Base-by-base conservation (phyloP, 1,140 invertebrate genomes). In the Mya arenaria region DNA sequence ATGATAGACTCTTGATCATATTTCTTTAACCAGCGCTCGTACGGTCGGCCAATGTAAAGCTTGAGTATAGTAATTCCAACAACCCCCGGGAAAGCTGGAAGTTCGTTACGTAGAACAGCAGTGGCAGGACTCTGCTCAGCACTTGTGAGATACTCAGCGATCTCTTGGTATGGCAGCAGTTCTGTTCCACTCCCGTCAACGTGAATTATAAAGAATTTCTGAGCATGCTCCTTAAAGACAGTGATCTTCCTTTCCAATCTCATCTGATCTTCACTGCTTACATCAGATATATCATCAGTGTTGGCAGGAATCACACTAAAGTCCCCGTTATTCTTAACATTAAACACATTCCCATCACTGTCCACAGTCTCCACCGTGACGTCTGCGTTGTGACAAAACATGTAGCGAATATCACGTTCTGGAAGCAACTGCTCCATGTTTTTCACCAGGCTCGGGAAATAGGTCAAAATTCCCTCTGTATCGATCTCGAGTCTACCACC, bases 141-240 rank as follows among this genome's bases (percentile, higher is more conserved):
- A 32, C 37, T 82, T 0, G 75, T 82, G 1, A 93, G 63, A 83
- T 91, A 92, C 30, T 91, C 90, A 28, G 89, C 87, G 8, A 93
- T 85, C 84, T 92, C 91, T 58, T 91, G 85, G 69, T 88, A 91
- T 34, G 91, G 71, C 66, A 92, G 75, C 13, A 93, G 75, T 83
- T 93, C 92, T 10, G 89, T 92, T 4, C 92, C 92, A 84, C 91
- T 92, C 2, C 91, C 91, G 84, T 92, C 90, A 28, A 82, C 68
- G 79, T 92, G 91, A 34, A 92, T 82, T 28, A 93, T 87, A 82
- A 93, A 93, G 82, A 92, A 92, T 34, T 90, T 73, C 28, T 91
- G 91, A n/a, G 89, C 88, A 85, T 92, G 91, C 41, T 92, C 88
- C 32, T 87, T 88, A 41, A 86, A 91, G 5, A 83, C 65, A 5